Conservation (phyloP, 2,888 invertebrate genomes). For the Meliscaeva auricollis region DNA sequence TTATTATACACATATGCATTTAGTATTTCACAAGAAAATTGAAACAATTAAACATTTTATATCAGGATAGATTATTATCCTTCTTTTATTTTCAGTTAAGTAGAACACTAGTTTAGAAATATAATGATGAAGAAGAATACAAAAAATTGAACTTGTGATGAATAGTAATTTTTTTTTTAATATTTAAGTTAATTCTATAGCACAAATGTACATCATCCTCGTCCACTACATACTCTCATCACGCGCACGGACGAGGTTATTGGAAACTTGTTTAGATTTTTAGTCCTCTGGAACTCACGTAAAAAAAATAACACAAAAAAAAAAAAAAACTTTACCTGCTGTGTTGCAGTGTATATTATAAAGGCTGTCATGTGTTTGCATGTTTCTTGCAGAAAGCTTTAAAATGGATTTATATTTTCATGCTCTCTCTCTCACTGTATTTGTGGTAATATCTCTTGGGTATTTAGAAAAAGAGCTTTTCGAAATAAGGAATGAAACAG, state of each 20-base stretch:
- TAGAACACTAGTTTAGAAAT: not conserved
- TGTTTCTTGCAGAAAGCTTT: constrained; percentile 56
- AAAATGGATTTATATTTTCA: not conserved
- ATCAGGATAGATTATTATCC: not conserved
- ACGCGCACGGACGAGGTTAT: constrained; percentile 35
- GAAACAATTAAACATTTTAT: not conserved
- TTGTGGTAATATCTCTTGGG: not conserved
- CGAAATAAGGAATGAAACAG: not conserved
- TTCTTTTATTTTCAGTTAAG: not conserved
- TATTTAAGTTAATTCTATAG: constrained; percentile 4
- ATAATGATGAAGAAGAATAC: not conserved
- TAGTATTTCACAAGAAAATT: not conserved
- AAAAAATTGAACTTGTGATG: constrained; percentile 16
- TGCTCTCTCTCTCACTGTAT: not conserved
- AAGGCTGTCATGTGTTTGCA: constrained; percentile 50
- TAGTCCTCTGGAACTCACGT: constrained; percentile 31
- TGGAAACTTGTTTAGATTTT: constrained; percentile 62
- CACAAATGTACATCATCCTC: constrained; percentile 21
- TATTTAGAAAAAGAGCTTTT: constrained; percentile 1
- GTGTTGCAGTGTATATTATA: constrained; percentile 61
- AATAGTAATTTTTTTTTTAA: not conserved
- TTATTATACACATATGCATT: constrained; percentile 1
- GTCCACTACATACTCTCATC: constrained; percentile 27
- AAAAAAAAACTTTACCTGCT: constrained; percentile 49
- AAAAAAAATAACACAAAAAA: not conserved